A percentile compares a stretch with the other conserved stretches of the same genome.
phyloP scores from a whole-genome alignment of 2,888 invertebrate species.

The Melanostoma scalare region DNA sequence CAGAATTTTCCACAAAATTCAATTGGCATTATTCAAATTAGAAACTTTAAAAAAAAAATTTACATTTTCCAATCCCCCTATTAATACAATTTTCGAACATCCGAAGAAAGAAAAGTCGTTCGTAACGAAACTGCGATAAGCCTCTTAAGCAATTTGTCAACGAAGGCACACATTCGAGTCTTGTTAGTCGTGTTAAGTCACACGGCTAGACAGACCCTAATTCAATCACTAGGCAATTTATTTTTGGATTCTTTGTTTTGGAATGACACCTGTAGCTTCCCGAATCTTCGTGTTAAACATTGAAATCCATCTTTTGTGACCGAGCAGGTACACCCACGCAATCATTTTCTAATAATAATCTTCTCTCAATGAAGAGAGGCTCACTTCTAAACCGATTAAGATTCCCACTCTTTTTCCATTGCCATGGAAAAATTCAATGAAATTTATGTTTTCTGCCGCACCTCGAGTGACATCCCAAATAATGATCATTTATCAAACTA shows the following conservation, averaged over 20 bases:
- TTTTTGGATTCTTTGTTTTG: background rate
- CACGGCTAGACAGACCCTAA: background rate
- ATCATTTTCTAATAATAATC: background rate
- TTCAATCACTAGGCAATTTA: slow-evolving; percentile 23
- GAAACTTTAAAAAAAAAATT: too few species aligned
- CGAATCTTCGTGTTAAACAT: slow-evolving; percentile 19
- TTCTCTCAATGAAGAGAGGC: slow-evolving; percentile 9
- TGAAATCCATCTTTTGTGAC: slow-evolving; percentile 13
- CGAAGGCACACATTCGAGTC: background rate
- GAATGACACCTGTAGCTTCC: slow-evolving; percentile 1
- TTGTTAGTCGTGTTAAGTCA: slow-evolving; percentile 2
- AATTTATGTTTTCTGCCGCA: slow-evolving; percentile 41
- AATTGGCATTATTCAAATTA: too few species aligned
- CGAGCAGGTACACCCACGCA: slow-evolving; percentile 12
- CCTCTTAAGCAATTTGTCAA: slow-evolving; percentile 23
- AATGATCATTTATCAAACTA: slow-evolving; percentile 61
- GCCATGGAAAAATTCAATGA: background rate
- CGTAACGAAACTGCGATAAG: background rate
- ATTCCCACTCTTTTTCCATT: background rate
- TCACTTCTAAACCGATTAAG: slow-evolving; percentile 31
- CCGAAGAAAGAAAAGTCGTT: too few species aligned
- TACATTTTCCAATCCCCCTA: too few species aligned
- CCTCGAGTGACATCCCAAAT: slow-evolving; percentile 54
- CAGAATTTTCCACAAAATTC: too few species aligned
- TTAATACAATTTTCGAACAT: too few species aligned